A percentile compares a stretch with the other conserved stretches of the same genome.
Conservation (phyloP, 2,113 vertebrate genomes). For the Mohoua ochrocephala region DNA sequence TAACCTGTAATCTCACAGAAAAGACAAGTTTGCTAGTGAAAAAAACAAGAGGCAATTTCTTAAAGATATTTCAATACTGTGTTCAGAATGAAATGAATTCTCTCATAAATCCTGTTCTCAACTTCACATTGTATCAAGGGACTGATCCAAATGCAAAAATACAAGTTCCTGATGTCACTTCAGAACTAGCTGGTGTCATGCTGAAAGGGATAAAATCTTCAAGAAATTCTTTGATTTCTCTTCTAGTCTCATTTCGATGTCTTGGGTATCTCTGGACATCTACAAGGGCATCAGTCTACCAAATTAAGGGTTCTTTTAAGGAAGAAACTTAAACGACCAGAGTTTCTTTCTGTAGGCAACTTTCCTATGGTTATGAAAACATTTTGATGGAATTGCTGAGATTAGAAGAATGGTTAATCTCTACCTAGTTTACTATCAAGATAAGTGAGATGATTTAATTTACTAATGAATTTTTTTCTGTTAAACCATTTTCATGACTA, state of each 20-base stretch:
- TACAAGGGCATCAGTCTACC: neutral
- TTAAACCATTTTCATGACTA: neutral
- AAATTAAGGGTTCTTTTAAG: neutral
- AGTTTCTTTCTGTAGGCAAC: neutral
- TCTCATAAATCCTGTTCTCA: neutral
- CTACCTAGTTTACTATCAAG: neutral
- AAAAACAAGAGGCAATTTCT: neutral
- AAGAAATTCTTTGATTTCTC: neutral
- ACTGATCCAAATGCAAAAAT: neutral
- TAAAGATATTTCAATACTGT: neutral
- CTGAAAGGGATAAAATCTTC: neutral
- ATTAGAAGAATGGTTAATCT: neutral
- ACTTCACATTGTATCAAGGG: neutral
- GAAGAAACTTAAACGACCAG: neutral
- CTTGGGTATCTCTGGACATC: neutral
- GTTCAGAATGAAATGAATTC: neutral
- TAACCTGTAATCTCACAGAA: slow-evolving; percentile 77
- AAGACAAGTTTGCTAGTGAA: neutral
- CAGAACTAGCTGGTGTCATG: neutral
- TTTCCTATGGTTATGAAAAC: neutral
- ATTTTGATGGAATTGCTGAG: neutral
- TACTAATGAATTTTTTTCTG: neutral
- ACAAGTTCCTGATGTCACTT: neutral
- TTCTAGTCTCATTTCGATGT: neutral
- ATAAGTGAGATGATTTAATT: neutral